Evolutionary conservation across 2,888 invertebrate genomes (phyloP).

Genomic region (Tinea pellionella): DNA sequence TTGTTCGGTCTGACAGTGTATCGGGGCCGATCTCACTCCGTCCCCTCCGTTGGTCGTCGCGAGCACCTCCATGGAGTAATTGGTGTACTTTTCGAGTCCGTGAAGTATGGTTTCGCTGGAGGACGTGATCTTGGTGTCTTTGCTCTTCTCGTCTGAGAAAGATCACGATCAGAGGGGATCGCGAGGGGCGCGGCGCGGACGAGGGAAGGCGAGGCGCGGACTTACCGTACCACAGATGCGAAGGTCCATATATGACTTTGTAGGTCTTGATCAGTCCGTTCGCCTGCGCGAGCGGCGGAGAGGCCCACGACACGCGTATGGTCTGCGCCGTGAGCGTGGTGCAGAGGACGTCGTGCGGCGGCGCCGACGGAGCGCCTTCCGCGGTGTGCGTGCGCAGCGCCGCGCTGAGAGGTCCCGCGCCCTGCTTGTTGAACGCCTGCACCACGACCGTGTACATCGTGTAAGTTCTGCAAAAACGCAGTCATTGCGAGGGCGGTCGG

Average conservation of each 20-base stretch:
- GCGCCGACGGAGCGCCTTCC: conserved; percentile 92
- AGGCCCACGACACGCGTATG: conserved; percentile 93
- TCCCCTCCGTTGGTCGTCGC: conserved; percentile 96
- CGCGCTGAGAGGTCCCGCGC: conserved; percentile 90
- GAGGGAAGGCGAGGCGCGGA: no score
- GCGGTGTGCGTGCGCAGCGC: conserved; percentile 93
- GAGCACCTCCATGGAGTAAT: conserved; percentile 96
- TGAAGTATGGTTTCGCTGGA: conserved; percentile 94
- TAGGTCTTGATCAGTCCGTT: conserved; percentile 97
- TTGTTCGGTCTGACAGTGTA: conserved; percentile 95
- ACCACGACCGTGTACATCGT: conserved; percentile 96
- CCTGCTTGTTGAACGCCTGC: conserved; percentile 94
- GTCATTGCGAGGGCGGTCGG: conserved; percentile 11
- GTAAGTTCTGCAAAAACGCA: conserved; percentile 81
- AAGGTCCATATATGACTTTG: conserved; percentile 92
- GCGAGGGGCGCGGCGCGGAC: conserved; percentile 18
- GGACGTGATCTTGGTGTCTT: conserved; percentile 92
- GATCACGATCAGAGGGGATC: not conserved
- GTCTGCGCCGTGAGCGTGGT: conserved; percentile 94
- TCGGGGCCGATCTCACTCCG: conserved; percentile 87
- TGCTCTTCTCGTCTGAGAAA: conserved; percentile 83
- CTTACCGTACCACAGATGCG: conserved; percentile 92
- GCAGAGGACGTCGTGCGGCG: conserved; percentile 92
- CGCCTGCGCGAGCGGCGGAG: conserved; percentile 90
- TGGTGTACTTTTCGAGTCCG: conserved; percentile 93